Base-by-base conservation (phyloP, 2,888 invertebrate genomes). In the Perdita meconis region DNA sequence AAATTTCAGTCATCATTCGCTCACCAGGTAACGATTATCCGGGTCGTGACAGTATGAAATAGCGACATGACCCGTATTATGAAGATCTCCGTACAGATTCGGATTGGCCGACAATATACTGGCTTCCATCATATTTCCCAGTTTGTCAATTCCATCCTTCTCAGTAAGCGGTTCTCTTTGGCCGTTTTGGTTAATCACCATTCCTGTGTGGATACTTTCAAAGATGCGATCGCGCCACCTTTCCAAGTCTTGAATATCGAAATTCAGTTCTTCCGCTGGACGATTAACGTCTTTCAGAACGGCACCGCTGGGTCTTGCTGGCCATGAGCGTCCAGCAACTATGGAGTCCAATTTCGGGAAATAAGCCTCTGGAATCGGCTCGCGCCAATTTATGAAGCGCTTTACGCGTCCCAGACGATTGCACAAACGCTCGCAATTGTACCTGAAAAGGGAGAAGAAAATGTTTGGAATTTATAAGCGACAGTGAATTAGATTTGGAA, bases 341-440 rank as follows among this genome's bases (percentile, higher is more conserved):
- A 95, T 93, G 1, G 96, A 96, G 92, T 97, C 96, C 89, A 97
- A 93, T 92, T 97, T 97, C 4, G 97, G 96, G 93, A 97, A 97
- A 92, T 97, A 97, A 0, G 95, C 97, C 90, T 97, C 97, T 0
- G 92, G 90, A 81, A 97, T 96, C 13, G 96, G 95, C 2, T 94
- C 94, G 0, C 95, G 93, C 92, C 96, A 94, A 90, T 96, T 94
- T 81, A 94, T 94, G 83, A 94, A 94, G 0, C 95, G 94, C 30
- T 92, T 93, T 1, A 95, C 95, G 0, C 96, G 94, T 0, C 93
- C 89, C 86, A 97, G 89, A 3, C 94, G 94, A 91, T 97, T 96
- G 90, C 95, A 96, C 79, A 97, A 92, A 1, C 97, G 95, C 90
- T 97, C 97, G 76, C 94, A 92, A 88, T 97, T 96, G 92, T 96